phyloP scores from a whole-genome alignment of 2,113 vertebrate species.

The Notarius lentiginosus region DNA sequence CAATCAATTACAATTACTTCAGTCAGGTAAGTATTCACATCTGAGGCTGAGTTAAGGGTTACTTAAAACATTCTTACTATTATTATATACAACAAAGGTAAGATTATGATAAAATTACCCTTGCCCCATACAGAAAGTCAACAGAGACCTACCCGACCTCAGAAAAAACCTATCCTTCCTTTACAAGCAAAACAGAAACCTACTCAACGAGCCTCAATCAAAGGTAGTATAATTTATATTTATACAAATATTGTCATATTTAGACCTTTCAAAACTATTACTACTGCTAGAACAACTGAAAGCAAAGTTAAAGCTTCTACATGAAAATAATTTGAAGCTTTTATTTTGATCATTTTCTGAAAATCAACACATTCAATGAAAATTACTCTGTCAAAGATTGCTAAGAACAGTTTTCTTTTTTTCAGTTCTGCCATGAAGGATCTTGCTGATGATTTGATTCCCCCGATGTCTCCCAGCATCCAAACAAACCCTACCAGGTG shows the following conservation, averaged over 20 bases:
- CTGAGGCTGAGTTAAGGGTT: background rate
- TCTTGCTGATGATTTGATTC: background rate
- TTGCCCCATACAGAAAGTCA: background rate
- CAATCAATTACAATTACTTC: background rate
- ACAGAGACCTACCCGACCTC: background rate
- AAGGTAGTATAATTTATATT: background rate
- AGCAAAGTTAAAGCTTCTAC: background rate
- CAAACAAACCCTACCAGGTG: slow-evolving; percentile 9
- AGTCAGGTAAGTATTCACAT: slow-evolving; percentile 4
- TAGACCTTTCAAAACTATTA: background rate
- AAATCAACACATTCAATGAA: background rate
- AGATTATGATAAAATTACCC: background rate
- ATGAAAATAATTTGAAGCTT: background rate
- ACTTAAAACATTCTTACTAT: background rate
- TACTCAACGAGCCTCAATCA: background rate
- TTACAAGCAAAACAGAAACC: background rate
- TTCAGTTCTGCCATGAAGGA: background rate
- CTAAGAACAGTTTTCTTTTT: background rate
- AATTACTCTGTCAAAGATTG: background rate
- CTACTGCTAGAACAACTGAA: background rate
- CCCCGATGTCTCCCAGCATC: background rate
- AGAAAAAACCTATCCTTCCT: background rate
- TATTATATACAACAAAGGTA: background rate
- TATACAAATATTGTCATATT: background rate
- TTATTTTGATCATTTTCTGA: background rate